Evolutionary conservation across 2,113 vertebrate species (phyloP).

Genomic region (Sinosuthora webbiana): DNA sequence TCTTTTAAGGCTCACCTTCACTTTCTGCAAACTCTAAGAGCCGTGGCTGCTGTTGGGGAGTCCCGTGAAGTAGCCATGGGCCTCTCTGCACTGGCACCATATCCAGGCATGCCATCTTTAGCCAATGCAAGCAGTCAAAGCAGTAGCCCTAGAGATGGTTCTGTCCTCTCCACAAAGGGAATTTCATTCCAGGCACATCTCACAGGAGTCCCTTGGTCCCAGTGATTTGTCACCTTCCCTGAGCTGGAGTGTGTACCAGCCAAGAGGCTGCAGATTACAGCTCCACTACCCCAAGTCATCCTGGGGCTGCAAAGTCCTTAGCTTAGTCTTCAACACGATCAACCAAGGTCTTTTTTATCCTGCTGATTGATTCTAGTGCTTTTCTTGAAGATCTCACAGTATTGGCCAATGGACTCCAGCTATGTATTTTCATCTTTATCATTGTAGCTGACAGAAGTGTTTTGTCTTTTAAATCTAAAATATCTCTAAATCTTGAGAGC

Average conservation of each 20-base stretch:
- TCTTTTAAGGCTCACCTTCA: neutral
- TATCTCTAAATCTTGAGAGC: neutral
- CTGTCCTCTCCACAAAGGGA: neutral
- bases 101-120: rapidly evolving
- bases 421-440: neutral
- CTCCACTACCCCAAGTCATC: neutral
- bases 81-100: no score
- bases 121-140: neutral
- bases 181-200: neutral
- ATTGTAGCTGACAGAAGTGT: neutral
- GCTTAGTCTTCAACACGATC: neutral
- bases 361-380: neutral
- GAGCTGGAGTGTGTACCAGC: neutral
- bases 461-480: conserved; percentile 8
- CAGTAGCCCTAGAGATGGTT: neutral
- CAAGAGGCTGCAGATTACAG: neutral
- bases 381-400: neutral
- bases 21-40: neutral
- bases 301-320: neutral
- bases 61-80: rapidly evolving
- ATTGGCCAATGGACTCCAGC: neutral
- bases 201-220: neutral
- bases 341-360: neutral
- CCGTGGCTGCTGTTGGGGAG: rapidly evolving
- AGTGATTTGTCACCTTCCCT: neutral